These are phyloP conservation scores for Palythoa heliodiscus DNA, from an alignment of 92 coral and sea anemone genomes.

Conservation along the genomic window DNA sequence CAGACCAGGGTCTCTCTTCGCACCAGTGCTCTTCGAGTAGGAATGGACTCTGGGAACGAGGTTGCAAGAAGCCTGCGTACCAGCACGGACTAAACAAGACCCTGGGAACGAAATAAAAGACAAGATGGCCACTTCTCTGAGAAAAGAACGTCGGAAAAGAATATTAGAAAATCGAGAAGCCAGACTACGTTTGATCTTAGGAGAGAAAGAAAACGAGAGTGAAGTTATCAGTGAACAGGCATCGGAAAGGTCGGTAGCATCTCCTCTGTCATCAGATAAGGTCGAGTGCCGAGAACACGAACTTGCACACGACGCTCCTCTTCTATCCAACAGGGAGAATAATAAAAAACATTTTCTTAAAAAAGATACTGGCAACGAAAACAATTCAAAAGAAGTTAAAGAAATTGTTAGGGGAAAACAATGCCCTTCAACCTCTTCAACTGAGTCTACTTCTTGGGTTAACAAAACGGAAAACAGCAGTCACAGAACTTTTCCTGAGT, in stretches of 20 bases:
- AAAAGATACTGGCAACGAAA: not conserved
- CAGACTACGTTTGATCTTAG: slow-evolving; percentile 70
- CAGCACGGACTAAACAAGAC: not conserved
- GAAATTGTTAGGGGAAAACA: not conserved
- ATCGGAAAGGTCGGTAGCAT: not conserved
- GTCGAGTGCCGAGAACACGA: not conserved
- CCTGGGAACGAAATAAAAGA: slow-evolving; percentile 9
- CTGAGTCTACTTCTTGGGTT: not conserved
- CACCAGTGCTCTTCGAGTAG: too few species aligned
- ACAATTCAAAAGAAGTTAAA: not conserved
- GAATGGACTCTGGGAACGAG: too few species aligned
- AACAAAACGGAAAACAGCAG: not conserved
- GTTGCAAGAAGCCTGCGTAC: not conserved
- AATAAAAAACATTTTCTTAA: not conserved
- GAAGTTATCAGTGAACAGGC: not conserved
- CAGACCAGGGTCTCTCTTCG: too few species aligned
- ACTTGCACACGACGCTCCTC: not conserved
- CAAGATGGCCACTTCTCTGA: slow-evolving; percentile 77
- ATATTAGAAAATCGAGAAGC: slow-evolving; percentile 67
- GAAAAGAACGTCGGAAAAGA: slow-evolving; percentile 71
- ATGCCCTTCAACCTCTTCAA: not conserved
- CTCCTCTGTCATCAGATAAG: not conserved
- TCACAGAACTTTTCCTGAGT: not conserved
- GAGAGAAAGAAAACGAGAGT: slow-evolving; percentile 10
- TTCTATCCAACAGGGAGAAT: not conserved